Evolutionary conservation across 2,797 vertebrate genomes (phyloP), one percentile per base, ranked within the genome.

Genomic region (Hoplostethus atlanticus): DNA sequence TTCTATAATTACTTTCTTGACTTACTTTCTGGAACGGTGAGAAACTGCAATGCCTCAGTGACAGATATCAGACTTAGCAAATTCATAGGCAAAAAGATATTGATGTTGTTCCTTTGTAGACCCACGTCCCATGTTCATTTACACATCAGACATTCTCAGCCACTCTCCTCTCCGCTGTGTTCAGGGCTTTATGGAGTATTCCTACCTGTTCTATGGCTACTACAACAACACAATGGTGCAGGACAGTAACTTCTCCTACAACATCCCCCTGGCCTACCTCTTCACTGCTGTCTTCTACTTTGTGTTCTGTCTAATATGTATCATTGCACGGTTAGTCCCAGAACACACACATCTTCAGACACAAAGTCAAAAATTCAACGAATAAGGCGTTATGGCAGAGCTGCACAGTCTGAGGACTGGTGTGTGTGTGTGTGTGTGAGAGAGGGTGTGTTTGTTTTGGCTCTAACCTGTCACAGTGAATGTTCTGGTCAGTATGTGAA

Each of bases 171-270:
- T 78, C 17, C n/a, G 53, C 28, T 70, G 21, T 40, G 8, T 72
- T 48, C 81, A 98, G 97, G 96, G 96, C 11, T 96, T 96, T 66
- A 93, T 97, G 88, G 97, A 97, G 79, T 95, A 95, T 82, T 96
- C 96, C 0, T 95, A 93, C 60, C 80, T 97, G 79, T 98, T 97
- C 89, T 98, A 97, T 1, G 97, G 97, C 31, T 97, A 89, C 90
- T 98, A 97, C 89, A 94, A 90, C 40, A 93, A 92, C 84, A 90
- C 92, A 0, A 12, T 85, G 36, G 80, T 90, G 48, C 55, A 40
- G 2, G 79, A 82, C 53, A 31, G 3, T 0, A 79, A 77, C 70
- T 91, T 94, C 80, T 91, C 80, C 42, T 96, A 96, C 87, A 96
- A 95, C 88, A 90, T 97, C 64, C 92, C 95, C 0, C 63, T 96